Conservation (phyloP, 2,113 vertebrate genomes). For the Axis porcinus region DNA sequence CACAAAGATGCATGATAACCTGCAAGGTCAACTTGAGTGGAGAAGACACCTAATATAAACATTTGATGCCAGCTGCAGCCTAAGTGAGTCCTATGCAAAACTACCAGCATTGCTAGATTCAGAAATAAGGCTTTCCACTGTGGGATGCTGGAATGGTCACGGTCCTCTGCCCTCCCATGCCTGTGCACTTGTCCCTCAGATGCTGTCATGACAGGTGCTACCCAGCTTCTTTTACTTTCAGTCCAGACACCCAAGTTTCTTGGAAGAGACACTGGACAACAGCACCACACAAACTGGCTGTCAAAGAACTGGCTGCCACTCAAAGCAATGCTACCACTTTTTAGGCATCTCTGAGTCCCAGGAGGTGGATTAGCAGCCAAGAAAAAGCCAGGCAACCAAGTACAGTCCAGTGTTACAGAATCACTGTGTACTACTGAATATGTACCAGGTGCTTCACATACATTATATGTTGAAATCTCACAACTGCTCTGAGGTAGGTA, state of each 20-base stretch:
- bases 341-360: background rate
- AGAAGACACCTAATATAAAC: background rate
- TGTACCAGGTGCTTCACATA: background rate
- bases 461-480: background rate
- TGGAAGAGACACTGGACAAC: background rate
- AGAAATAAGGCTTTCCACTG: background rate
- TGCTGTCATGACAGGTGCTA: background rate
- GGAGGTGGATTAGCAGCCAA: background rate
- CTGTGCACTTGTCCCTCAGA: background rate
- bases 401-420: background rate
- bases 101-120: background rate
- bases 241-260: background rate
- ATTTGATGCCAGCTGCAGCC: background rate
- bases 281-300: background rate
- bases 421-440: background rate
- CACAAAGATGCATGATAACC: background rate
- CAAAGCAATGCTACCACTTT: background rate
- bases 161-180: background rate
- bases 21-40: background rate
- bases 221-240: background rate
- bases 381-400: background rate
- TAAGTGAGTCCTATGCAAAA: background rate
- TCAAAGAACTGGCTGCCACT: background rate
- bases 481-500: background rate
- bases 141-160: background rate